Evolutionary conservation across 1,140 invertebrate genomes (phyloP), one percentile per base, ranked within the genome.

Genomic region (Dendrolimus punctatus): DNA sequence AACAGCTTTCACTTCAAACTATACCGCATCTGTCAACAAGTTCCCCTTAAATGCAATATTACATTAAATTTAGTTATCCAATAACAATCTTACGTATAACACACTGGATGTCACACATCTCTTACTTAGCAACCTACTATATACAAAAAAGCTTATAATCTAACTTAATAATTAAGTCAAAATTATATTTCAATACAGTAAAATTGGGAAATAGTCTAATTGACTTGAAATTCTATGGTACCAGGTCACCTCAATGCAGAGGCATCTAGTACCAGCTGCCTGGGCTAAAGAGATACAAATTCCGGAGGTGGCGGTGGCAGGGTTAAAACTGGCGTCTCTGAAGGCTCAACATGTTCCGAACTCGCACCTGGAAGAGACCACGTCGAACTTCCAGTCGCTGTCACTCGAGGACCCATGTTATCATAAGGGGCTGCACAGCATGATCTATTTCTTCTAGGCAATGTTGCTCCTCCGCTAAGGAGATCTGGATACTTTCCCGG

Each of bases 331-430:
- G 83, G 79, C 36, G 83, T 83, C 39, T 82, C 80, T 43, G 74
- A 76, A 23, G 57, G 48, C 49, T 81, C 79, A 4, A 69, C 53
- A 10, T 75, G 76, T 23, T 84, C 83, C 5, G 68, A 60, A 56
- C 67, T 81, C 1, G 88, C 89, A 66, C 94, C 93, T 39, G 92
- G 93, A 57, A 96, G 78, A 8, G 94, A 95, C 59, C 95, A 91
- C 2, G 92, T 94, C 7, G 95, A 96, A 67, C 91, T 91, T 39
- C 95, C 95, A 60, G 93, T 94, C 3, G 94, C 95, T 5, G 95
- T 96, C 7, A 96, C 94, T 64, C 95, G 89, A 38, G 94, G 93
- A 1, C 95, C 95, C 92, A 97, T 94, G 73, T 96, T 96, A 78
- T 97, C 95, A 77, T 96, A 96, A 40, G 92, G 90, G 5, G 83